Evolutionary conservation across 1,140 invertebrate species (phyloP), one percentile per base, ranked within the genome.

Genomic region (Drosophila jambulina): DNA sequence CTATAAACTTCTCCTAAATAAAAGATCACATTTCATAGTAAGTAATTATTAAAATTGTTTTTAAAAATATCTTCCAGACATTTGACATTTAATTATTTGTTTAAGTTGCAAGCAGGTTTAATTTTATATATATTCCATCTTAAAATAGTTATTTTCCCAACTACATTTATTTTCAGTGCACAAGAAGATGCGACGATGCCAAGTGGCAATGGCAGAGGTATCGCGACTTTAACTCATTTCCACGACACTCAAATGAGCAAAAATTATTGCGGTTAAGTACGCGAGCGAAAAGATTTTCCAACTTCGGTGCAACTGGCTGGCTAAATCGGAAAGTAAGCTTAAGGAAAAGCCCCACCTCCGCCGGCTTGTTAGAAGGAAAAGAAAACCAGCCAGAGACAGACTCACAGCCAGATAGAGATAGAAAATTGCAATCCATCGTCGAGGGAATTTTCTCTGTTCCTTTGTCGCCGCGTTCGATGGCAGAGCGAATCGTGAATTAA

Each of bases 201-300:
- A 86, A 82, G 74, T 85, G 82, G 79, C 83, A 78, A 63, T 57
- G 54, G 60, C 63, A 51, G 34, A 36, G 64, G 67, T 38, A 60
- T 69, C 76, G 59, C 60, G 54, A 79, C 80, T 78, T 85, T 90
- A 90, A 90, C 85, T 90, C 85, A 90, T 90, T 90, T 90, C 85
- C 85, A 90, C 85, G 85, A 90, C 85, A 90, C 85, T 90, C 85
- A 90, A 90, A 90, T 90, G 85, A 90, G 84, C 81, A 88, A 90
- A 78, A 90, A 90, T 90, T 90, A 90, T 90, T 90, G 85, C 85
- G 85, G 85, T 90, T 90, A 90, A 90, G 85, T 90, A 90, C 85
- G 83, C 82, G 74, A 86, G 56, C 76, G 85, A 65, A 82, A 78
- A 88, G 79, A 82, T 82, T 86, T 82, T 82, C 69, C 82, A 67